Evolutionary conservation across 2,113 vertebrate species (phyloP).

Genomic region (Podarcis cretensis): DNA sequence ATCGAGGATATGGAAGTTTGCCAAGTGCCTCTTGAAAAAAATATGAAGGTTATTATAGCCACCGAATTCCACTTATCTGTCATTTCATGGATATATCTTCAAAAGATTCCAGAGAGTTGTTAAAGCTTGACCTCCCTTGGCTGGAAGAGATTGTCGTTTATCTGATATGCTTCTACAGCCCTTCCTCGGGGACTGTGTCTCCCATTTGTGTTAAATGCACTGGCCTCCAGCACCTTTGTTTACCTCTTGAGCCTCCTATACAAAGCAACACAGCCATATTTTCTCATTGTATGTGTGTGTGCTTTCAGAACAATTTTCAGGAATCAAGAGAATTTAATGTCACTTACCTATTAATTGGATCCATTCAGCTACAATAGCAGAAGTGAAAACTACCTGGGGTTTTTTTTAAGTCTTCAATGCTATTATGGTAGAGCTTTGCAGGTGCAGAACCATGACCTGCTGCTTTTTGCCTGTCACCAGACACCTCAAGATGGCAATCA

Average conservation of each 20-base stretch:
- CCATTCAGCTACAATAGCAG: background rate
- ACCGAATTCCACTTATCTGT: slow-evolving; percentile 25
- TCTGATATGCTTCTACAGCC: background rate
- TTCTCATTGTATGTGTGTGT: background rate
- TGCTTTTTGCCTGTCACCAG: background rate
- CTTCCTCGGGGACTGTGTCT: slow-evolving; percentile 2
- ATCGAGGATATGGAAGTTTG: slow-evolving; percentile 15
- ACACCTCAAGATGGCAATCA: background rate
- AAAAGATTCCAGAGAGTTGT: slow-evolving; percentile 37
- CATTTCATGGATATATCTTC: slow-evolving; percentile 32
- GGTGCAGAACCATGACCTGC: background rate
- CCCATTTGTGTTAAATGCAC: background rate
- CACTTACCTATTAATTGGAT: background rate
- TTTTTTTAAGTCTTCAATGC: background rate
- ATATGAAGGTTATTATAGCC: background rate
- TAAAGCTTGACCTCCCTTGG: slow-evolving; percentile 29
- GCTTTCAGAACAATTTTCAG: background rate
- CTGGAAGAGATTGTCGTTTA: slow-evolving; percentile 10
- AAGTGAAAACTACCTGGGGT: background rate
- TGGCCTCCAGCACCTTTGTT: background rate
- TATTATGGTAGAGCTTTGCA: background rate
- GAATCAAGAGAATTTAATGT: background rate
- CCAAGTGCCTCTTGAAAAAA: slow-evolving; percentile 32
- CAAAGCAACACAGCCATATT: background rate
- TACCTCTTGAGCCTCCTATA: background rate